phyloP scores from a whole-genome alignment of 2,888 invertebrate species.

The Choristoneura rosaceana region DNA sequence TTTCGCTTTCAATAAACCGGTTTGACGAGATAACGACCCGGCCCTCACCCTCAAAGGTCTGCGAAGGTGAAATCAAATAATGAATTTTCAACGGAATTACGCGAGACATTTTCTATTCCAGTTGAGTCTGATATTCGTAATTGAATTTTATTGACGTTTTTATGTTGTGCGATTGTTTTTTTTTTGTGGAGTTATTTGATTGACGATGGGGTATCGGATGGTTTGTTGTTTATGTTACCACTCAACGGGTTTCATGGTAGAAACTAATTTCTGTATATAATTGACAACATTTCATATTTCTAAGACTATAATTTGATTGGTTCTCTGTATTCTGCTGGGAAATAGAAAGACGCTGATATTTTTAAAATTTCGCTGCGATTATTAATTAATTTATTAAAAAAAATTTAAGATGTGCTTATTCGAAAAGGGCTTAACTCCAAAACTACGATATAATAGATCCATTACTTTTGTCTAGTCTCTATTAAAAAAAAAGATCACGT shows the following conservation, averaged over 20 bases:
- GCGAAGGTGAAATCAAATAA: constrained; percentile 49
- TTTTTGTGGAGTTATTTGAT: not conserved
- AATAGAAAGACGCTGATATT: too few relatives aligned
- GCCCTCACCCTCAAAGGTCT: constrained; percentile 39
- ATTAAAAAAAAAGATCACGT: too few relatives aligned
- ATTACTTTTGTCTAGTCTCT: too few relatives aligned
- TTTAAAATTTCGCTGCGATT: too few relatives aligned
- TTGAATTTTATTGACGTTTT: constrained; percentile 46
- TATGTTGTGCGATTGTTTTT: constrained; percentile 25
- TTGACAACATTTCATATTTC: too few relatives aligned
- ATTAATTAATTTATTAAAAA: too few relatives aligned
- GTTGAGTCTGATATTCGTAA: constrained; percentile 46
- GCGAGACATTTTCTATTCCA: constrained; percentile 44
- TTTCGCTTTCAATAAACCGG: constrained; percentile 46
- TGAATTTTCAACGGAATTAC: constrained; percentile 47
- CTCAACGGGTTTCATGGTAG: not conserved
- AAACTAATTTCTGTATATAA: not conserved
- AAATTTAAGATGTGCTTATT: too few relatives aligned
- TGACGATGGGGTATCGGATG: not conserved
- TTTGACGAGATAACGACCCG: constrained; percentile 44
- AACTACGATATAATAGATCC: too few relatives aligned
- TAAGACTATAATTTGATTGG: too few relatives aligned
- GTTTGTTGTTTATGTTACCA: not conserved
- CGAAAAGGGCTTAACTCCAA: too few relatives aligned
- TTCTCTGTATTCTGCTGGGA: too few relatives aligned